Evolutionary conservation across 2,113 vertebrate genomes (phyloP).

Genomic region (Takifugu bimaculatus): DNA sequence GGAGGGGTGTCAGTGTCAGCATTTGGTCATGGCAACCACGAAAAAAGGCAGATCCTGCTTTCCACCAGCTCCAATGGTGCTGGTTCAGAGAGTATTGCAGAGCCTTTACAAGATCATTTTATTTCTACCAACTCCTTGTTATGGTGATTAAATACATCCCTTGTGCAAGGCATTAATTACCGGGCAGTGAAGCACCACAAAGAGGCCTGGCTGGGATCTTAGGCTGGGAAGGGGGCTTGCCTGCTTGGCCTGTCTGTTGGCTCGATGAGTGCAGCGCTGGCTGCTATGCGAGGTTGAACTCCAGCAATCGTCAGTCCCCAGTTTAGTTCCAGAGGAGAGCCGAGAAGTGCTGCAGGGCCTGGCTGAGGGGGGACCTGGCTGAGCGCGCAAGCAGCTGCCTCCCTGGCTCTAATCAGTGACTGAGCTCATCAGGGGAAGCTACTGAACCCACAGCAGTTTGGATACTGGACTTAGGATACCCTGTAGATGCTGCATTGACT

Average conservation of each 20-base stretch:
- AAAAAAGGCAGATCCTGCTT: conserved; percentile 5
- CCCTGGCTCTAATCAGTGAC: conserved; percentile 49
- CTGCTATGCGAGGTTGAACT: conserved; percentile 53
- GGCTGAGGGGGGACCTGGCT: conserved; percentile 61
- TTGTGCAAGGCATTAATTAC: conserved; percentile 77
- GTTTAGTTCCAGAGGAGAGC: conserved; percentile 50
- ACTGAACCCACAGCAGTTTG: conserved; percentile 15
- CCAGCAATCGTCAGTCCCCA: conserved; percentile 55
- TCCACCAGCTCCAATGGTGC: conserved; percentile 55
- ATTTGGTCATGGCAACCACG: not conserved
- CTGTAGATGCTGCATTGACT: conserved; percentile 3
- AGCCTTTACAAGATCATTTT: conserved; percentile 76
- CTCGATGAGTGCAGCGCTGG: conserved; percentile 61
- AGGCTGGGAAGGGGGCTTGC: conserved; percentile 53
- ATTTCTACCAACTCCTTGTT: conserved; percentile 72
- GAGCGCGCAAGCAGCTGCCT: conserved; percentile 60
- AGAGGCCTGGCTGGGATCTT: conserved; percentile 55
- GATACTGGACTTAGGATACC: not conserved
- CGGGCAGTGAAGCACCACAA: conserved; percentile 68
- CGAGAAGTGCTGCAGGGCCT: conserved; percentile 60
- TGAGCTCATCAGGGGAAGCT: conserved; percentile 50
- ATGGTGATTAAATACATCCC: conserved; percentile 80
- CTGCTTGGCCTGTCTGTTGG: conserved; percentile 36
- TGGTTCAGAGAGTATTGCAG: conserved; percentile 54
- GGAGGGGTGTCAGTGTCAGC: conserved; percentile 28